Evolutionary conservation across 2,113 vertebrate genomes (phyloP).

Genomic region (Vidua chalybeata): DNA sequence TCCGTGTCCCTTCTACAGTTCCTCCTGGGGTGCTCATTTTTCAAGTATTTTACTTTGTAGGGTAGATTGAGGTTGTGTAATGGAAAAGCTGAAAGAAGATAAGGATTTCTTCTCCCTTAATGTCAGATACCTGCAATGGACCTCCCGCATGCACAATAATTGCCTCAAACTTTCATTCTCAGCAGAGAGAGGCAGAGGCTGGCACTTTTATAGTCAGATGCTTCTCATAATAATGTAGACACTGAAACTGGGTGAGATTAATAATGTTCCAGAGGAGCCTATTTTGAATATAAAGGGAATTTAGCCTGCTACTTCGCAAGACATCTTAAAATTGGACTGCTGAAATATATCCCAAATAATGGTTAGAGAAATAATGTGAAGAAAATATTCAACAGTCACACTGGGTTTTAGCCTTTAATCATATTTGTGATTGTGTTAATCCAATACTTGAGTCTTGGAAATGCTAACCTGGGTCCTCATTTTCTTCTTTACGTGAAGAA

Average conservation of each 20-base stretch:
- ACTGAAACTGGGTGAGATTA: neutral
- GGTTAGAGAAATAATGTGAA: neutral
- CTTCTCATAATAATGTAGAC: neutral
- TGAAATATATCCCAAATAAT: neutral
- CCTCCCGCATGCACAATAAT: neutral
- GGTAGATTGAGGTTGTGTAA: neutral
- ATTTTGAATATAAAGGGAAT: constrained; percentile 24
- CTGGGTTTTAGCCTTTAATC: neutral
- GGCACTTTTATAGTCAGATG: neutral
- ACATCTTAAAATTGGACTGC: neutral
- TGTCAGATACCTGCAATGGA: neutral
- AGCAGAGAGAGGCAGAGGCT: neutral
- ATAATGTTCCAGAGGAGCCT: neutral
- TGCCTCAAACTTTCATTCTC: constrained; percentile 2
- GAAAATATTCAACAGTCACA: neutral
- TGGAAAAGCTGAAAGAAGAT: neutral
- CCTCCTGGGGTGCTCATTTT: neutral
- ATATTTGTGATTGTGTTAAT: neutral
- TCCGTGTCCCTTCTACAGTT: neutral
- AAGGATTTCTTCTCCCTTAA: neutral
- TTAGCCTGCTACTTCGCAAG: neutral
- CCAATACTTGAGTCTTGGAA: neutral
- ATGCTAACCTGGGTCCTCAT: neutral
- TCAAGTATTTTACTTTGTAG: neutral
- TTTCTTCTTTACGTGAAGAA: neutral